Base-by-base conservation (phyloP, 2,888 invertebrate genomes). In the Amblyjoppa fuscipennis region DNA sequence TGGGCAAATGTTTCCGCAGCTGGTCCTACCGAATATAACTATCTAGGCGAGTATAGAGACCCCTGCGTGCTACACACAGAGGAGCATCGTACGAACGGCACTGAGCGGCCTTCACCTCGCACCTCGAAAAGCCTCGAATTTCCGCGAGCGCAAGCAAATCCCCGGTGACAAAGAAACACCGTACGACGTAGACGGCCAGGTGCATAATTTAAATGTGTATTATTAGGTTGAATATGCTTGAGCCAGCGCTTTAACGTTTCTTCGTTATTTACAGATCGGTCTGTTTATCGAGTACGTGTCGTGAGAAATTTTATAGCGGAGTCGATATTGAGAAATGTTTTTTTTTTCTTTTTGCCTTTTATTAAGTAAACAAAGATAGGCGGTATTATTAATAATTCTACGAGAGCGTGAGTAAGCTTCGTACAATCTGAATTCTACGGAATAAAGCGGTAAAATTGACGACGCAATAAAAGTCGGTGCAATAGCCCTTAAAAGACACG, bases 91-190 rank as follows among this genome's bases (percentile, higher is more conserved):
- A 77, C 66, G 61, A 45, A 28, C 20, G 41, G 41, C 38, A 38
- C 13, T 61, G 34, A 20, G 20, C 84, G 84, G 70, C 84, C 84
- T 86, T 86, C 76, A 75, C 79, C 85, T 80, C 84, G 59, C 86
- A 79, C 81, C 86, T 78, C 73, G 81, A 84, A 64, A 76, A 59
- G 71, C 73, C 49, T 85, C 80, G 38, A 38, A 83, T 85, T 83
- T 85, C 85, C 20, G 45, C 51, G 31, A 31, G 16, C 20, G 73
- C 83, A 74, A 73, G 85, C 85, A 28, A 71, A 71, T 38, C n/a
- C 28, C 28, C 31, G 34, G 79, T 56, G 20, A 78, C 69, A 79
- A 82, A 80, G 79, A 83, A 80, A 53, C 74, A 73, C 76, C 68
- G 74, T 53, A 41, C 45, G 71, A 16, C 49, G 68, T 49, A 73